A percentile compares a stretch with the other conserved stretches of the same genome.
Conservation (phyloP, 2,797 vertebrate species). For the Sebastes flavidus region DNA sequence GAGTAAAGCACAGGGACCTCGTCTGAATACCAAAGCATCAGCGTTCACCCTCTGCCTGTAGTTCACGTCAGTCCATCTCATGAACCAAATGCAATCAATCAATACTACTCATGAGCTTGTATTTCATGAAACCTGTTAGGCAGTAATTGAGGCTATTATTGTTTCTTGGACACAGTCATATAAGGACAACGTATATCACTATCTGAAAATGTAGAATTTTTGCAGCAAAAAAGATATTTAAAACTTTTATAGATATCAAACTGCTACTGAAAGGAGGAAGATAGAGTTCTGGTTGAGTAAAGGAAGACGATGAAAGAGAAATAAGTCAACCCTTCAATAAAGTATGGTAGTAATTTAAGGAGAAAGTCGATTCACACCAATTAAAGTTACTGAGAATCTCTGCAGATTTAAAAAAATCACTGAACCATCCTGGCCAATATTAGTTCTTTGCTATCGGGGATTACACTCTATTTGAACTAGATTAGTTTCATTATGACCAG, state of each 20-base stretch:
- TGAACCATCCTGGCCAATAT: background rate
- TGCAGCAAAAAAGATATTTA: background rate
- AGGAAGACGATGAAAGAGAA: background rate
- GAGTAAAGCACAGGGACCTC: constrained; percentile 60
- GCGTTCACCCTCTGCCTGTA: background rate
- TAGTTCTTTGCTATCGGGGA: background rate
- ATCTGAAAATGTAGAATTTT: background rate
- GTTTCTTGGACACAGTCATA: background rate
- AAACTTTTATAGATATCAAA: background rate
- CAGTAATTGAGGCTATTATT: background rate
- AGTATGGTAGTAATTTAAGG: background rate
- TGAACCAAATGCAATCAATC: background rate
- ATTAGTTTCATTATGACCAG: background rate
- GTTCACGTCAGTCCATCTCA: constrained; percentile 15
- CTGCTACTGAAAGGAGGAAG: too few relatives aligned
- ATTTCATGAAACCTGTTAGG: background rate
- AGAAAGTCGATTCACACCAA: background rate
- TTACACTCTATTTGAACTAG: background rate
- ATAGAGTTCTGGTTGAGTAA: background rate
- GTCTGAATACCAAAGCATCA: constrained; percentile 64
- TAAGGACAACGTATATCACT: background rate
- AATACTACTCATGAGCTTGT: background rate
- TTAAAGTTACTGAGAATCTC: background rate
- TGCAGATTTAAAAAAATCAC: constrained; percentile 1
- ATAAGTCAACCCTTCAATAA: background rate